Percentiles rank a stretch among this genome's conserved stretches.
phyloP scores from a whole-genome alignment of 2,888 invertebrate genomes.

The Lasioglossum marginatum region DNA sequence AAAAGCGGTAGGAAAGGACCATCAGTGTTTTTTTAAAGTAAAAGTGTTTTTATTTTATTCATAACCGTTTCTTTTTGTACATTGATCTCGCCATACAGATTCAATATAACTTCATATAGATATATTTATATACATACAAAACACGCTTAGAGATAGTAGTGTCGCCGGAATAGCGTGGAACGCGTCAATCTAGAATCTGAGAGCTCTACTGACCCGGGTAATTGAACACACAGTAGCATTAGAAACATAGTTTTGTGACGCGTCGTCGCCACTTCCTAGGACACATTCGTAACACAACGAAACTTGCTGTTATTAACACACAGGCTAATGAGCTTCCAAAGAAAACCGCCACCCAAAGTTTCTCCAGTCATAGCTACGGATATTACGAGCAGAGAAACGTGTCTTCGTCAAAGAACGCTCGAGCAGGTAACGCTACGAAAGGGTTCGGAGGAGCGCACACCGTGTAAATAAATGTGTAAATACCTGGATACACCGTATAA shows the following conservation, averaged over 20 bases:
- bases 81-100: constrained; percentile 53
- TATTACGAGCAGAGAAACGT: constrained; percentile 19
- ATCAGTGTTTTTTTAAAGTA: constrained; percentile 28
- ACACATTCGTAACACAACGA: background rate
- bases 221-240: background rate
- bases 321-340: background rate
- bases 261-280: background rate
- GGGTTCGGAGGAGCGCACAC: background rate
- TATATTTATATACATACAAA: constrained; percentile 43
- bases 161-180: constrained; percentile 2
- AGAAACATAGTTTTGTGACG: background rate
- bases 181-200: constrained; percentile 12
- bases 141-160: constrained; percentile 36
- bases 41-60: constrained; percentile 49
- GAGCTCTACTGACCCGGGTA: background rate
- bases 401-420: constrained; percentile 26
- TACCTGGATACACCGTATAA: constrained; percentile 7
- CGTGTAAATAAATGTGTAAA: background rate
- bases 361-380: constrained; percentile 19
- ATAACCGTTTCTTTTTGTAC: constrained; percentile 47
- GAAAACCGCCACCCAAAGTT: constrained; percentile 17
- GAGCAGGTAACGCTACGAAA: constrained; percentile 20
- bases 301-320: background rate
- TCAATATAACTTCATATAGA: constrained; percentile 39
- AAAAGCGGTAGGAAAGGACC: constrained; percentile 50